Evolutionary conservation across 1,140 invertebrate species (phyloP).

Genomic region (Tetraneura akinire): DNA sequence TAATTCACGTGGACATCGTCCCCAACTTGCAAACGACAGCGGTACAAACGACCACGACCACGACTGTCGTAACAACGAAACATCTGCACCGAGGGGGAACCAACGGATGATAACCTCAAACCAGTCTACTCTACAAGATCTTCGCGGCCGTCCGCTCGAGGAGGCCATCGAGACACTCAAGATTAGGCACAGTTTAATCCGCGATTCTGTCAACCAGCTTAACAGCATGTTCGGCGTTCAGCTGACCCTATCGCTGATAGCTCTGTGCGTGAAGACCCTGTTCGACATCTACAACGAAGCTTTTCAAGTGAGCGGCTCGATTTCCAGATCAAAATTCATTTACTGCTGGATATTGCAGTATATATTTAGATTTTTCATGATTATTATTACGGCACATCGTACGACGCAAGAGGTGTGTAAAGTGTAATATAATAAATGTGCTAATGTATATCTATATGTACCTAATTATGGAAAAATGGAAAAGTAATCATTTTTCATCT

Average conservation of each 20-base stretch:
- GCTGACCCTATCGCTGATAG: neutral
- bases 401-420: slow-evolving; percentile 27
- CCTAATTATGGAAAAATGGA: too few relatives aligned
- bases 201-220: neutral
- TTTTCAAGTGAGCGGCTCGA: neutral
- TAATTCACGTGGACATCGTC: too few relatives aligned
- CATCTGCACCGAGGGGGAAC: too few relatives aligned
- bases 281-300: slow-evolving; percentile 40
- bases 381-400: slow-evolving; percentile 12
- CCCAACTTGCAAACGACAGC: too few relatives aligned
- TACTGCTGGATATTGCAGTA: slow-evolving; percentile 10
- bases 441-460: too few relatives aligned
- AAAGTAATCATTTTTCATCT: too few relatives aligned
- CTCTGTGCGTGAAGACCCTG: slow-evolving; percentile 17
- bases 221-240: slow-evolving; percentile 21
- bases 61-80: too few relatives aligned
- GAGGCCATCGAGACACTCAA: neutral
- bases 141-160: neutral
- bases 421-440: too few relatives aligned
- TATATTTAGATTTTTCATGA: neutral
- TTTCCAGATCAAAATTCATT: slow-evolving; percentile 20
- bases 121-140: neutral
- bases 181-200: neutral
- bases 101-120: too few relatives aligned
- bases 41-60: neutral